Percentiles rank a stretch among this genome's conserved stretches.
Evolutionary conservation across 1,140 invertebrate species (phyloP).

Genomic region (Muscidifurax raptorellus): DNA sequence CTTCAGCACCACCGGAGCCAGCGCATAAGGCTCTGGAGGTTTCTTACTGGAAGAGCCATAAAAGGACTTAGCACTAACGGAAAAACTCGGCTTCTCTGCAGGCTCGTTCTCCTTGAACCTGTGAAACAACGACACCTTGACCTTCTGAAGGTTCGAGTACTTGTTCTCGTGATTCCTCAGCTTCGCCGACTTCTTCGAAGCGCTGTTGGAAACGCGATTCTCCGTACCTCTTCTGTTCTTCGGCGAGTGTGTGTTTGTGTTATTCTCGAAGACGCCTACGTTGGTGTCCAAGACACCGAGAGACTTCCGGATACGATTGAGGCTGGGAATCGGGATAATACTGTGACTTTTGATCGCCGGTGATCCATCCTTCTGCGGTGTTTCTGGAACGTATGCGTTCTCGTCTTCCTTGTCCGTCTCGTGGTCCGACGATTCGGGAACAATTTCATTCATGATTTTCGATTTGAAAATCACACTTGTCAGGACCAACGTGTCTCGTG

Average conservation of each 20-base stretch:
- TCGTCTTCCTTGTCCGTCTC: neutral
- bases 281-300: slow-evolving; percentile 6
- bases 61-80: neutral
- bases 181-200: neutral
- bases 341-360: neutral
- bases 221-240: neutral
- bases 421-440: slow-evolving; percentile 8
- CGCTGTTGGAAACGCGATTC: neutral
- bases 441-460: slow-evolving; percentile 30
- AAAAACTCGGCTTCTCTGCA: neutral
- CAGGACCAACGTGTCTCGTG: neutral
- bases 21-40: too few species aligned
- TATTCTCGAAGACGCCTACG: too few species aligned
- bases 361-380: neutral
- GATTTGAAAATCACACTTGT: neutral
- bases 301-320: neutral
- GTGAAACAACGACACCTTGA: slow-evolving; percentile 2
- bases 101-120: neutral
- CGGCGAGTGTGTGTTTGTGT: neutral
- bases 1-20: neutral
- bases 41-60: neutral
- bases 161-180: neutral
- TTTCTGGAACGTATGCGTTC: slow-evolving; percentile 7
- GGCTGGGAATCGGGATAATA: neutral
- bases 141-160: neutral